Conservation (phyloP, 2,113 vertebrate species). For the Gila orcuttii region DNA sequence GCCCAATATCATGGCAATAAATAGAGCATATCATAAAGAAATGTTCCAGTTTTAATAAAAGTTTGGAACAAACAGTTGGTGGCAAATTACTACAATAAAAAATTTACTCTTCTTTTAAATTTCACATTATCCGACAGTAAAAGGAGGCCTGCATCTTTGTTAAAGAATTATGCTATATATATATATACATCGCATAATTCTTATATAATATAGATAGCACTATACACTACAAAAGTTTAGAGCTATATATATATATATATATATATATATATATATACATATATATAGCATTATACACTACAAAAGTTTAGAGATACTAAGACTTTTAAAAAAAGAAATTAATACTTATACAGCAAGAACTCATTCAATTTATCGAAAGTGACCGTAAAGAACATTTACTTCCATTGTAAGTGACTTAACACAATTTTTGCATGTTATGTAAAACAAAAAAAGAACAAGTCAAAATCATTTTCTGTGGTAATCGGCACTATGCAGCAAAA, state of each 20-base stretch:
- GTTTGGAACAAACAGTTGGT: not conserved
- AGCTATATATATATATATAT: not conserved
- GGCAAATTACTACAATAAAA: not conserved
- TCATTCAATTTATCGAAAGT: too few species aligned
- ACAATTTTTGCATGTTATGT: not conserved
- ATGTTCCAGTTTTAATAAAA: not conserved
- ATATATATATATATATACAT: not conserved
- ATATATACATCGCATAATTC: too few species aligned
- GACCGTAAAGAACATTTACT: too few species aligned
- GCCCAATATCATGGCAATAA: not conserved
- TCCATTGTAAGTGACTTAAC: not conserved
- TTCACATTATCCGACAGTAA: too few species aligned
- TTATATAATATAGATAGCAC: too few species aligned
- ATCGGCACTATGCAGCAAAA: not conserved
- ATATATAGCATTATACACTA: too few species aligned
- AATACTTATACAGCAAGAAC: too few species aligned
- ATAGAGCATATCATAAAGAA: not conserved
- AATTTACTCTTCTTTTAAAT: not conserved
- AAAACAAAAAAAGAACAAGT: not conserved
- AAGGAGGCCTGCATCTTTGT: not conserved
- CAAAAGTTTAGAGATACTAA: too few species aligned
- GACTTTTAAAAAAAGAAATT: too few species aligned
- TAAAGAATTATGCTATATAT: not conserved
- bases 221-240: too few species aligned
- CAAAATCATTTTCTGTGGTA: not conserved